Evolutionary conservation across 1,140 invertebrate genomes (phyloP), one percentile per base, ranked within the genome.

Genomic region (Myzus persicae): DNA sequence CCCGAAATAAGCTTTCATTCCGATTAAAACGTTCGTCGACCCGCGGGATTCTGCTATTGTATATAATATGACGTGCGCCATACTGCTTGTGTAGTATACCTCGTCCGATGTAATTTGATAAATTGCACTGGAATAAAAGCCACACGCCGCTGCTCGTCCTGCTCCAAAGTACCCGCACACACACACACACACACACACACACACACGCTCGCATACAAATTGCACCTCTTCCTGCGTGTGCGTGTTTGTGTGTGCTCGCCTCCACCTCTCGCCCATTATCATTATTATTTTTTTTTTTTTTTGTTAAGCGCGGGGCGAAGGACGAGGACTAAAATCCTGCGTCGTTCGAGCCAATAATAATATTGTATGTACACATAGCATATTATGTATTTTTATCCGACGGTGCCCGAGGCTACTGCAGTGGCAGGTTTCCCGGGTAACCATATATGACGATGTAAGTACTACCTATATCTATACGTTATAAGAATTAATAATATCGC

Each of bases 1-100:
- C 26, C 54, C 67, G 42, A 91, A 91, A 91, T 91, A 91, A 91
- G 90, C 90, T 91, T 91, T 91, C 90, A 91, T 76, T 76, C 90
- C 59, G 90, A 91, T 91, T 91, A 46, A 91, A 91, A 91, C 90
- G 54, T 76, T 81, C 40, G 67, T 24, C 89, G 89, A 76, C 40
- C 90, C 54, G 38, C 59, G 90, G 38, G 90, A 91, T 91, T 91
- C 90, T 91, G 90, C 89, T 59, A 24, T 42, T 31, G 54, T 48
- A 11, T 2, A 18, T 14, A 14, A 18, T 46, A 18, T 6, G 54
- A 2, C 22, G n/a, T 44, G 87, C n/a, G 36, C 18, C 26, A 26
- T 44, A 44, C 11, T 31, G 51, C 38, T 9, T 18, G 38, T 38
- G 24, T 9, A 0, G 42, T 44, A 9, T 42, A 46, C 90, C 40